A percentile compares a stretch with the other conserved stretches of the same genome.
These are phyloP conservation scores for Neoseiulus cucumeris DNA, from an alignment of 1,140 invertebrate genomes.

Conservation along the genomic window DNA sequence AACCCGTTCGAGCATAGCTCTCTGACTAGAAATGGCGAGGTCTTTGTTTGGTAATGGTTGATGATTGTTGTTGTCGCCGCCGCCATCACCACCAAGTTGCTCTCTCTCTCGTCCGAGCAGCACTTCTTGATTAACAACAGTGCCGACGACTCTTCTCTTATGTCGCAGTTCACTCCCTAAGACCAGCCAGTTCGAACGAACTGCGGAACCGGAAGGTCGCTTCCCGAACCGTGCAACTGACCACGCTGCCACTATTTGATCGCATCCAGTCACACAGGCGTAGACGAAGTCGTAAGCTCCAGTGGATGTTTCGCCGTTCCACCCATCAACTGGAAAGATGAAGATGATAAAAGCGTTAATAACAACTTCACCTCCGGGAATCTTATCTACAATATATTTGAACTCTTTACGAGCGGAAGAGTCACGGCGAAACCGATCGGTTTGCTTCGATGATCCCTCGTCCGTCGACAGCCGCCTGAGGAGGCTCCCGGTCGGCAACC, in stretches of 20 bases:
- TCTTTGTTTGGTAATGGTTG: too few relatives aligned
- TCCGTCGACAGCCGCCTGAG: not conserved
- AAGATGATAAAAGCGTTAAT: not conserved
- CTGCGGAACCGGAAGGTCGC: not conserved
- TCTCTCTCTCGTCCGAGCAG: too few relatives aligned
- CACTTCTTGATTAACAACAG: too few relatives aligned
- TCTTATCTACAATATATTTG: not conserved
- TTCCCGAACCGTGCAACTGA: not conserved
- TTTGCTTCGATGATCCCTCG: not conserved
- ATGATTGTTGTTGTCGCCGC: too few relatives aligned
- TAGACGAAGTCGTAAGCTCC: not conserved
- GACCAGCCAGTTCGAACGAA: too few relatives aligned
- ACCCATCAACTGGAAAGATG: not conserved
- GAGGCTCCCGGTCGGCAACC: not conserved
- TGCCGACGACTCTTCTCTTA: too few relatives aligned
- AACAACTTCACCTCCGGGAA: not conserved
- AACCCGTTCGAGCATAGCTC: too few relatives aligned
- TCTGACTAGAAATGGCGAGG: too few relatives aligned
- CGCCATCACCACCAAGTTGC: too few relatives aligned
- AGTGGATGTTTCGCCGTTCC: not conserved
- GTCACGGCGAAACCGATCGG: not conserved
- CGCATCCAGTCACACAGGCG: not conserved
- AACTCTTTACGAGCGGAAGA: not conserved
- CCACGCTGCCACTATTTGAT: not conserved
- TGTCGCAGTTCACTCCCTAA: too few relatives aligned